phyloP scores from a whole-genome alignment of 2,888 invertebrate species.

The Scaptomyza polygonia region DNA sequence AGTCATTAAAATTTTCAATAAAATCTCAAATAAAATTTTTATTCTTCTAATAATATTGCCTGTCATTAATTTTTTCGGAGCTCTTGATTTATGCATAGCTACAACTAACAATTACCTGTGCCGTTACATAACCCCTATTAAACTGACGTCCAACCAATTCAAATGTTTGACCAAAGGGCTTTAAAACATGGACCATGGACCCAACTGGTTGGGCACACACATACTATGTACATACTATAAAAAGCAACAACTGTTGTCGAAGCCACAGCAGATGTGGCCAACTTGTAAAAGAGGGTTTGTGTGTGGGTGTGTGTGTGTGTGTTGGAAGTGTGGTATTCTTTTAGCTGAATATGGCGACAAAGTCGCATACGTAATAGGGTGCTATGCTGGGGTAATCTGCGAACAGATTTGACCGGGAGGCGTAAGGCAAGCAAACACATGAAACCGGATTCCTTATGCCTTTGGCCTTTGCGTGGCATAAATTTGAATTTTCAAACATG shows the following conservation, averaged over 20 bases:
- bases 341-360: conserved; percentile 41
- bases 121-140: conserved; percentile 34
- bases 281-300: conserved; percentile 22
- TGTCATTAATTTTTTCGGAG: conserved; percentile 1
- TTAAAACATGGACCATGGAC: conserved; percentile 49
- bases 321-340: not conserved
- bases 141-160: conserved; percentile 3
- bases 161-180: conserved; percentile 18
- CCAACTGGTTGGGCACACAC: conserved; percentile 47
- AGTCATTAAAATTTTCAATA: too few relatives aligned
- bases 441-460: conserved; percentile 48
- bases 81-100: not conserved
- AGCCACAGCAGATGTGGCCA: conserved; percentile 61
- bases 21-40: not conserved
- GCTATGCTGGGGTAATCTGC: conserved; percentile 38
- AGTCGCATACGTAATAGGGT: conserved; percentile 61
- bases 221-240: not conserved
- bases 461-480: conserved; percentile 61
- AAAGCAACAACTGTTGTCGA: conserved; percentile 39
- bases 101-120: conserved; percentile 35
- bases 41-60: not conserved
- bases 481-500: conserved; percentile 71
- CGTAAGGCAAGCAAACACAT: conserved; percentile 44
- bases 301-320: not conserved
- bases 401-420: conserved; percentile 33